Evolutionary conservation across 2,113 vertebrate species (phyloP).

Genomic region (Todiramphus chloris): DNA sequence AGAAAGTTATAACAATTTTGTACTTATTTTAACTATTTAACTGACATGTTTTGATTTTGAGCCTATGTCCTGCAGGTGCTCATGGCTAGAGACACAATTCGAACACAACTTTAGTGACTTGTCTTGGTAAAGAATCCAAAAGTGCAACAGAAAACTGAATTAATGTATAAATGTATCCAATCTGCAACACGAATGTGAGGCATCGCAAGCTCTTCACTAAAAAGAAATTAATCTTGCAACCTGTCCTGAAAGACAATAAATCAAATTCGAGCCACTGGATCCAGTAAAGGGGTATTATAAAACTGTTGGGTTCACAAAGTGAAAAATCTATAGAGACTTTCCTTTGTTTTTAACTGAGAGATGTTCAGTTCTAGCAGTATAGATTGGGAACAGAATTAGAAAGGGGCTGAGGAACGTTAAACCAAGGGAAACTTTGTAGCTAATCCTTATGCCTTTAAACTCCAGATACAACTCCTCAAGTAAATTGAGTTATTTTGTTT

Average conservation of each 20-base stretch:
- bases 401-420: neutral
- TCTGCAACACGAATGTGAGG: neutral
- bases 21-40: neutral
- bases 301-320: neutral
- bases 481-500: neutral
- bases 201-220: neutral
- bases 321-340: neutral
- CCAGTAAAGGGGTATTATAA: neutral
- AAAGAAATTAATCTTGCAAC: neutral
- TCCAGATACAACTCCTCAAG: neutral
- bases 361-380: accelerated
- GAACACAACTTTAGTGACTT: neutral
- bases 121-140: neutral
- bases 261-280: neutral
- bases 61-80: neutral
- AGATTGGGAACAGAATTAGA: neutral
- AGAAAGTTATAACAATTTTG: neutral
- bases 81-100: neutral
- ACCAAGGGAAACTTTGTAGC: neutral
- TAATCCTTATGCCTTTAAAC: neutral
- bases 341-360: neutral
- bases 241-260: neutral
- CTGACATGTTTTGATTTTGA: neutral
- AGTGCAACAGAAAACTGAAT: neutral
- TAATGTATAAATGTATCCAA: neutral